Percentiles rank a stretch among this genome's conserved stretches.
phyloP scores from a whole-genome alignment of 1,140 invertebrate species.

The Semibalanus balanoides region DNA sequence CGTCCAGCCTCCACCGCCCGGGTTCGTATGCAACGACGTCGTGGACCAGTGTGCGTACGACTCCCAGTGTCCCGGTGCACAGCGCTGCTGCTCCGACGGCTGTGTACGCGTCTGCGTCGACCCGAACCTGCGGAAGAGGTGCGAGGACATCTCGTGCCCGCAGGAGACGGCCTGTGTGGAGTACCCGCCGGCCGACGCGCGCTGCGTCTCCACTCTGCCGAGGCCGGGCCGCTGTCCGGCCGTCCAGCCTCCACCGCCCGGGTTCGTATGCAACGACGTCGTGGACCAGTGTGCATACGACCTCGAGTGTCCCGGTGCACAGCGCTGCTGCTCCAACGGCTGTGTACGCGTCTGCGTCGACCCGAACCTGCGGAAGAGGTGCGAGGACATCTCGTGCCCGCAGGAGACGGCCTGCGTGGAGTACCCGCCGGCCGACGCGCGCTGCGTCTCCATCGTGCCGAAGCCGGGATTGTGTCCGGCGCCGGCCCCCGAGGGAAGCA shows the following conservation, averaged over 20 bases:
- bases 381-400: neutral
- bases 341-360: conserved; percentile 1
- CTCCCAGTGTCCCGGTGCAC: neutral
- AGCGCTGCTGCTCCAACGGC: neutral
- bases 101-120: neutral
- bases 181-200: neutral
- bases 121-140: neutral
- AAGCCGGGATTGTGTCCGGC: neutral
- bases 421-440: neutral
- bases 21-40: no score
- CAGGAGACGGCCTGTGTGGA: neutral
- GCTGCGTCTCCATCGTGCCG: neutral
- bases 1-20: no score
- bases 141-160: neutral
- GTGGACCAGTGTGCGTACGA: neutral
- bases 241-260: neutral
- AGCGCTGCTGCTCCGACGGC: neutral
- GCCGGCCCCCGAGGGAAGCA: no score
- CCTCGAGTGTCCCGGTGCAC: neutral
- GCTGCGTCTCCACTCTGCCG: neutral
- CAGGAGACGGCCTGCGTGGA: neutral
- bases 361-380: neutral
- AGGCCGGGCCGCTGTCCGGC: neutral
- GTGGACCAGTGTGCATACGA: neutral
- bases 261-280: neutral